Evolutionary conservation across 1,140 invertebrate species (phyloP).

Genomic region (Probaryconus sp.): DNA sequence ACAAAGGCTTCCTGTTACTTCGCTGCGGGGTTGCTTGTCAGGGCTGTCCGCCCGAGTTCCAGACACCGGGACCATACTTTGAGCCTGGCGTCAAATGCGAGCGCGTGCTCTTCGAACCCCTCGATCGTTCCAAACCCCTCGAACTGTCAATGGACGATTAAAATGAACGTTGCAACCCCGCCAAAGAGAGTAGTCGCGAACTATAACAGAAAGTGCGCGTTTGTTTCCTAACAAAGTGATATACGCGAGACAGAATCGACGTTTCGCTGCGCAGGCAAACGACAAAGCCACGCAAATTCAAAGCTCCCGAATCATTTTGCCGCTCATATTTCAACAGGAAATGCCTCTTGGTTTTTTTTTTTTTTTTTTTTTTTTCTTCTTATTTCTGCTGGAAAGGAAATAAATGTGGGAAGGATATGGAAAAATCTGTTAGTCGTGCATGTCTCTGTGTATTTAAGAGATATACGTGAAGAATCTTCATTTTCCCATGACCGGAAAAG

Average conservation of each 20-base stretch:
- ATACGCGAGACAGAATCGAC: constrained; percentile 45
- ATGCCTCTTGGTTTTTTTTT: constrained; percentile 1
- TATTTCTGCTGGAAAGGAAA: too few relatives aligned
- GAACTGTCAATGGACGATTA: constrained; percentile 53
- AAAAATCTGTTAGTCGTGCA: constrained; percentile 5
- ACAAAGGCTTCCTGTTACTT: constrained; percentile 50
- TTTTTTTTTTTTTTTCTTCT: too few relatives aligned
- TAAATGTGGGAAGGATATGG: constrained; percentile 4
- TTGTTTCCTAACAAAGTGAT: constrained; percentile 42
- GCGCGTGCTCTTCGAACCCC: constrained; percentile 1
- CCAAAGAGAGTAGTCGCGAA: constrained; percentile 24
- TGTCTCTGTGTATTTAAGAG: too few relatives aligned
- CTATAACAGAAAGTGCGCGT: constrained; percentile 18
- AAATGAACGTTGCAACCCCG: constrained; percentile 16
- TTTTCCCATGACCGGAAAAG: too few relatives aligned
- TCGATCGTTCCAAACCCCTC: constrained; percentile 2
- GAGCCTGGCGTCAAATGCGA: constrained; percentile 19
- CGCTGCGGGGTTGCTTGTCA: constrained; percentile 31
- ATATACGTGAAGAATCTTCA: too few relatives aligned
- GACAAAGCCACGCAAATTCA: constrained; percentile 40
- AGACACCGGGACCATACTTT: constrained; percentile 23
- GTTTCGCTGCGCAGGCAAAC: constrained; percentile 27
- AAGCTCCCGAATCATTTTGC: constrained; percentile 18
- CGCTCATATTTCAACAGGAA: constrained; percentile 14
- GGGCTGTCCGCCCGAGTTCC: constrained; percentile 17